These are phyloP conservation scores for Dysdera silvatica DNA, from an alignment of 1,140 invertebrate species.

Conservation along the genomic window DNA sequence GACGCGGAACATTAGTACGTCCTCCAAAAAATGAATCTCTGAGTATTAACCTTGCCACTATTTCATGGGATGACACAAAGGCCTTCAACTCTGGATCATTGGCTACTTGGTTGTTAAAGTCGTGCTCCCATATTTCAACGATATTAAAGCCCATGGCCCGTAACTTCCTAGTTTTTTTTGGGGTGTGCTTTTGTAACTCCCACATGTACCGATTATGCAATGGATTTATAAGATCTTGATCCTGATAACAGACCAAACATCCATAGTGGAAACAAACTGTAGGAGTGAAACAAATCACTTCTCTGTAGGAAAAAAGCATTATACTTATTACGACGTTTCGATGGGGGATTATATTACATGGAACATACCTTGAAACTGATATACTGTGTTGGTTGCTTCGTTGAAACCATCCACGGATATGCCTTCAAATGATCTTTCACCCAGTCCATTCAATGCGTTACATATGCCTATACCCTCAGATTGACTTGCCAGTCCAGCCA, in stretches of 20 bases:
- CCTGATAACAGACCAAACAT: constrained; percentile 2
- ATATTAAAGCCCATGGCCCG: neutral
- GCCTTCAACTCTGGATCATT: neutral
- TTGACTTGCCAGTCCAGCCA: neutral
- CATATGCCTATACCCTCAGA: neutral
- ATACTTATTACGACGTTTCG: too few species aligned
- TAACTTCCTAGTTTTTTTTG: neutral
- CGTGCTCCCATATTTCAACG: constrained; percentile 2
- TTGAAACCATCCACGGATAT: neutral
- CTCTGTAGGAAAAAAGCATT: neutral
- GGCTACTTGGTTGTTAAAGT: neutral
- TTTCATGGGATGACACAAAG: neutral
- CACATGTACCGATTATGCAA: neutral
- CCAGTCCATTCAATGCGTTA: neutral
- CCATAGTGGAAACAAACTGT: constrained; percentile 15
- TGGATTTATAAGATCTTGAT: neutral
- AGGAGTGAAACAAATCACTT: too few species aligned
- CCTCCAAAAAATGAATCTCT: constrained; percentile 41
- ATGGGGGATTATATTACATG: too few species aligned
- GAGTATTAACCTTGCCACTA: neutral
- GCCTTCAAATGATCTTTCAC: neutral
- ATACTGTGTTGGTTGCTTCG: neutral
- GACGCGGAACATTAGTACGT: constrained; percentile 38
- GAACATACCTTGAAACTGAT: neutral
- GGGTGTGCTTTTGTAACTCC: neutral